Percentiles rank a stretch among this genome's conserved stretches.
Evolutionary conservation across 2,113 vertebrate genomes (phyloP).

Genomic region (Regulus satrapa): DNA sequence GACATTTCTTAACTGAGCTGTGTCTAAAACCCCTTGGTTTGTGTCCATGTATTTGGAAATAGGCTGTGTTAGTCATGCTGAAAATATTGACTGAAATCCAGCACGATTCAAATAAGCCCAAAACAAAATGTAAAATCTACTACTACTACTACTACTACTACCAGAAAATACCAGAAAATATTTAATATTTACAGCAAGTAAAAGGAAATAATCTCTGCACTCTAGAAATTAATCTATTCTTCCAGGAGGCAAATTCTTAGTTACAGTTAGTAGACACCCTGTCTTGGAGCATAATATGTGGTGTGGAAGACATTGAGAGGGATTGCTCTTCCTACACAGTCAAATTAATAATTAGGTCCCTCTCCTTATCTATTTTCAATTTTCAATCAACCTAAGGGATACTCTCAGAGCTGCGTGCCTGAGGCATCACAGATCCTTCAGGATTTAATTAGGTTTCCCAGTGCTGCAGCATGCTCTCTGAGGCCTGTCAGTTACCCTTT

Average conservation of each 20-base stretch:
- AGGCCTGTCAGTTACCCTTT: conserved; percentile 20
- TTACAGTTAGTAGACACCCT: background rate
- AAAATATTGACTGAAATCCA: background rate
- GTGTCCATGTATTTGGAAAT: background rate
- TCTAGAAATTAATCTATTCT: background rate
- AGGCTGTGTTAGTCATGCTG: background rate
- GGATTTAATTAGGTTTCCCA: conserved; percentile 47
- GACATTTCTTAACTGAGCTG: background rate
- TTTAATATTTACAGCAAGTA: background rate
- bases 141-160: background rate
- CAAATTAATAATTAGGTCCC: conserved; percentile 34
- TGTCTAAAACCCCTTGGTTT: background rate
- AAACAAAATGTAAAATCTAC: background rate
- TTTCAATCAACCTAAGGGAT: background rate
- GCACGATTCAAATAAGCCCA: background rate
- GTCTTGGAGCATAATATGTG: background rate
- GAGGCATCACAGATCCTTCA: conserved; percentile 15
- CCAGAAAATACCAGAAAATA: background rate
- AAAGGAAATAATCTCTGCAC: background rate
- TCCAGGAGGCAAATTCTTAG: background rate
- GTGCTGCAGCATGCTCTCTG: background rate
- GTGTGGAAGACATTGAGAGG: background rate
- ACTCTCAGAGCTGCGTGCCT: background rate
- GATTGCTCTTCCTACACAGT: background rate
- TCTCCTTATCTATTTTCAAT: conserved; percentile 34